Evolutionary conservation across 2,797 vertebrate species (phyloP).

Genomic region (Gastrophryne carolinensis): DNA sequence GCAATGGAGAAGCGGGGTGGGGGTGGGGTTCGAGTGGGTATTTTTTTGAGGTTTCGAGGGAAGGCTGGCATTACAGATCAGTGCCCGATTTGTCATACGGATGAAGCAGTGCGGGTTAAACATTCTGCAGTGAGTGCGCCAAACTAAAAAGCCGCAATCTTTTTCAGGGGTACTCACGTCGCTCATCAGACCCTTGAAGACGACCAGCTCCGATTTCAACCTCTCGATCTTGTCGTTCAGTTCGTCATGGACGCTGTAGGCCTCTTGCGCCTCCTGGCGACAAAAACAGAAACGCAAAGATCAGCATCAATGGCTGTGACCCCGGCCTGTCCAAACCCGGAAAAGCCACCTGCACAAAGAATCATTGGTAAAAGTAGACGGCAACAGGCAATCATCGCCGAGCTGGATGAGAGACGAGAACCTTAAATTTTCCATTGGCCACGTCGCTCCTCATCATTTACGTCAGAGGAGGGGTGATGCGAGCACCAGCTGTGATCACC

Average conservation of each 20-base stretch:
- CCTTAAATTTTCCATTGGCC: too few relatives aligned
- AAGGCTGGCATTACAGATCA: slow-evolving; percentile 61
- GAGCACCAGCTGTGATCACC: too few relatives aligned
- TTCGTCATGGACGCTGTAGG: slow-evolving; percentile 85
- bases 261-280: slow-evolving; percentile 85
- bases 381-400: too few relatives aligned
- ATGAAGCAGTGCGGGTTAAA: slow-evolving; percentile 32
- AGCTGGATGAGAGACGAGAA: too few relatives aligned
- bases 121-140: slow-evolving; percentile 47
- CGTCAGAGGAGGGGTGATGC: too few relatives aligned
- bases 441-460: too few relatives aligned
- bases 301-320: background rate
- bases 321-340: too few relatives aligned
- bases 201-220: slow-evolving; percentile 92
- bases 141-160: background rate
- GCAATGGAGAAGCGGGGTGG: slow-evolving; percentile 14
- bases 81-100: slow-evolving; percentile 55
- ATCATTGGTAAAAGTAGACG: too few relatives aligned
- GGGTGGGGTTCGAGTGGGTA: background rate
- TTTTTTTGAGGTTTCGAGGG: background rate
- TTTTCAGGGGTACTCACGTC: slow-evolving; percentile 80
- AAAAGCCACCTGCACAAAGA: too few relatives aligned
- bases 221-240: slow-evolving; percentile 90
- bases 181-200: slow-evolving; percentile 96
- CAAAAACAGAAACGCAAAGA: slow-evolving; percentile 3